Evolutionary conservation across 64 coral and sea anemone genomes (phyloP).

Genomic region (Porites australiensis): DNA sequence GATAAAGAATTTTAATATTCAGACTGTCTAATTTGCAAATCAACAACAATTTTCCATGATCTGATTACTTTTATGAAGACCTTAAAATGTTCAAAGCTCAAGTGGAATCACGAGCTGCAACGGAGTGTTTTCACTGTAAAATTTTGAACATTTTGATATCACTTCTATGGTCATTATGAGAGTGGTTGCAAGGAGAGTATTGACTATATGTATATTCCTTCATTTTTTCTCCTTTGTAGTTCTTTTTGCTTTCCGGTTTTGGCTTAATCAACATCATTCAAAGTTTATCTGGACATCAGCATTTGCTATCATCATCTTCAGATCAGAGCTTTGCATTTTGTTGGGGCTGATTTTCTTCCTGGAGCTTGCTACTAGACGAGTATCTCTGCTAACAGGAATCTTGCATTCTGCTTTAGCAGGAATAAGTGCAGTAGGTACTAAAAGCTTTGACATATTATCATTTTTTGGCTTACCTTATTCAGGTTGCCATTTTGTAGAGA

Average conservation of each 20-base stretch:
- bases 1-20: no score
- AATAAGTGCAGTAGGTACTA: conserved; percentile 66
- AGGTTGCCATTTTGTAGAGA: neutral
- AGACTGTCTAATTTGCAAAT: no score
- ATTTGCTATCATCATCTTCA: conserved; percentile 88
- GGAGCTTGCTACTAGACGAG: conserved; percentile 65
- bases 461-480: neutral
- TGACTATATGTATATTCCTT: neutral
- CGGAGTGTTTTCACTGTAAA: no score
- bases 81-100: no score
- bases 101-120: no score
- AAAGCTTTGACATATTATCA: neutral
- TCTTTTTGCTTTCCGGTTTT: conserved; percentile 65
- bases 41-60: no score
- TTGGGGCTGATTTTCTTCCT: conserved; percentile 81
- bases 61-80: no score
- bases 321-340: conserved; percentile 87
- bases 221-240: conserved; percentile 39
- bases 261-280: conserved; percentile 70
- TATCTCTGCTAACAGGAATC: conserved; percentile 69
- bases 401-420: conserved; percentile 79
- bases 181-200: no score
- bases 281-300: conserved; percentile 93
- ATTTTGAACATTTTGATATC: no score
- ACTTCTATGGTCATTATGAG: no score